Base-by-base conservation (phyloP, 2,113 vertebrate genomes). In the Amazona vittata region DNA sequence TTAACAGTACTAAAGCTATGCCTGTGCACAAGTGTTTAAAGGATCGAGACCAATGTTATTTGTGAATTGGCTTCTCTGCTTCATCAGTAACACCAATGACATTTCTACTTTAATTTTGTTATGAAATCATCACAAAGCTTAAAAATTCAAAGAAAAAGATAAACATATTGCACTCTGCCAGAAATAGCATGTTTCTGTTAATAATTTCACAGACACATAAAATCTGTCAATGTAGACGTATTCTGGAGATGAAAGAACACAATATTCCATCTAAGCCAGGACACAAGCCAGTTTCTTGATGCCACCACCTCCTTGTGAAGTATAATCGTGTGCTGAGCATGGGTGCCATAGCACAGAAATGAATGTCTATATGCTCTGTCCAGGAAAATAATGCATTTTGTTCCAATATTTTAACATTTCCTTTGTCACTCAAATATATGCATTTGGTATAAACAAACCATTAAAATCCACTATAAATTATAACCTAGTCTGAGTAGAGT, bases 21-120 rank as follows among this genome's bases (percentile, higher is more conserved):
- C 43, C 44, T 65, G 29, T 35, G 29, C 19, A 19, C 17, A 11
- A 64, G 33, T n/a, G 28, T 83, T 80, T 31, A 62, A 57, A 68
- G 22, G 28, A 25, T 44, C 1, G 1, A 74, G 26, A 55, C n/a
- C 24, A 41, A 1, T 3, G 0, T 55, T 17, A 18, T 18, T 65
- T 85, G 28, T 52, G 26, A 65, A 10, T 12, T 59, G 49, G 8
- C 20, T 73, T 47, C 33, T 52, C 41, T 53, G 28, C 17, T 70
- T 15, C 26, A 3, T 82, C 37, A 49, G 37, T 46, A 71, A 67
- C 84, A 76, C 18, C 11, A 46, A 8, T 8, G 9, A 3, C 0
- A 2, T 4, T 62, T 57, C 35, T 21, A 28, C 35, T 17, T 47
- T 68, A 43, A 9, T 78, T 71, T 49, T 37, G 6, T 62, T 85